These are phyloP conservation scores for Ophion ventricosus DNA, from an alignment of 2,888 invertebrate genomes.

Conservation along the genomic window DNA sequence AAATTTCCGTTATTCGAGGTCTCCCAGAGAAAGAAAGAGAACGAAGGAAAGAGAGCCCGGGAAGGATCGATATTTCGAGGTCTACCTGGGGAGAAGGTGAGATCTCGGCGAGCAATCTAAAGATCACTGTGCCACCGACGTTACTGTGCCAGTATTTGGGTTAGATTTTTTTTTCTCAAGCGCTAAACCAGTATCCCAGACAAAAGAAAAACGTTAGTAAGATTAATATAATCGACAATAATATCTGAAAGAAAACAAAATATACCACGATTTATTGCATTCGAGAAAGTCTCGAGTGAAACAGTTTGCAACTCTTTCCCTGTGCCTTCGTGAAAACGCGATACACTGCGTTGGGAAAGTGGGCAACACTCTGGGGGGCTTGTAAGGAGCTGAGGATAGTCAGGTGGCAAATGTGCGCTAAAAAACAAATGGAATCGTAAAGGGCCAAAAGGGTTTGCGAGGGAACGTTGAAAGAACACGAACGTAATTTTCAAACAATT, in stretches of 20 bases:
- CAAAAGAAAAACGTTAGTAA: neutral
- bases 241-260: neutral
- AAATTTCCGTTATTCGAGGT: conserved; percentile 55
- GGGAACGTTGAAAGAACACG: too few species aligned
- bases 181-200: too few species aligned
- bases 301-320: too few species aligned
- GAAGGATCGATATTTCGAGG: conserved; percentile 52
- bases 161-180: neutral
- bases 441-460: too few species aligned
- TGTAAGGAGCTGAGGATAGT: too few species aligned
- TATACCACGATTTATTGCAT: neutral
- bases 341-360: too few species aligned
- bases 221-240: neutral
- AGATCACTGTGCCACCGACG: conserved; percentile 26
- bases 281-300: neutral
- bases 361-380: too few species aligned
- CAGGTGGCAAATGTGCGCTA: too few species aligned
- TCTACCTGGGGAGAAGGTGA: conserved; percentile 31
- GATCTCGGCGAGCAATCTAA: conserved; percentile 33
- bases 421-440: too few species aligned
- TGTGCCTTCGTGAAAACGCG: too few species aligned
- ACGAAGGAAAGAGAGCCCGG: conserved; percentile 13
- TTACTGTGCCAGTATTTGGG: neutral
- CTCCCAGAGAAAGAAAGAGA: conserved; percentile 15
- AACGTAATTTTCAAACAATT: too few species aligned